These are phyloP conservation scores for Lampris incognitus DNA, from an alignment of 2,113 vertebrate genomes.

Conservation along the genomic window DNA sequence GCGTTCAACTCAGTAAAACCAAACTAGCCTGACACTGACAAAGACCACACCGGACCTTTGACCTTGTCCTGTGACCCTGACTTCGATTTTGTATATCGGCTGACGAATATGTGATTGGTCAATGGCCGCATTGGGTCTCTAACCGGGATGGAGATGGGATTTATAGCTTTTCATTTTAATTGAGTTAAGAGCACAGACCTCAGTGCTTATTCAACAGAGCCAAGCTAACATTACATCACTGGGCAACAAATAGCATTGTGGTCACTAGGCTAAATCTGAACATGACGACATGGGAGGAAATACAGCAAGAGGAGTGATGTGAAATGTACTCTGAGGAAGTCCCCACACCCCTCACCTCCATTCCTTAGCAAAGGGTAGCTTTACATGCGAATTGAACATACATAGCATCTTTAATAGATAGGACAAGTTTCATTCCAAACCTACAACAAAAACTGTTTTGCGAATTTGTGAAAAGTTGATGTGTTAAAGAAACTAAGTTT, in stretches of 20 bases:
- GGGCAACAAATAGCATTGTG: constrained; percentile 59
- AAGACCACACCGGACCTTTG: constrained; percentile 86
- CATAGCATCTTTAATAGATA: constrained; percentile 8
- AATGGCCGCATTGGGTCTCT: constrained; percentile 80
- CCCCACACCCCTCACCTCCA: neutral
- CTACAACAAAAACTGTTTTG: neutral
- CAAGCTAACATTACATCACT: constrained; percentile 75
- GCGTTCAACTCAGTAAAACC: constrained; percentile 79
- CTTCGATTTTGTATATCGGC: constrained; percentile 84
- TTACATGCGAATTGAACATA: constrained; percentile 29
- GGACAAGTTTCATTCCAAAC: neutral
- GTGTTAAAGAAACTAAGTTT: neutral
- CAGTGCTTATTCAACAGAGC: constrained; percentile 48
- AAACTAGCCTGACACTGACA: constrained; percentile 80
- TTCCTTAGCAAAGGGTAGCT: neutral
- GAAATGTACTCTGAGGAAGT: constrained; percentile 39
- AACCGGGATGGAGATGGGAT: constrained; percentile 86
- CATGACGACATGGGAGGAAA: constrained; percentile 66
- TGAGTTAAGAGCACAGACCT: constrained; percentile 77
- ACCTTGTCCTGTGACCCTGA: constrained; percentile 84
- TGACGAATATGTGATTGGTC: constrained; percentile 89
- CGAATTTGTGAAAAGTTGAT: neutral
- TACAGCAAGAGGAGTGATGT: constrained; percentile 43
- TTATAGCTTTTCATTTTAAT: constrained; percentile 89
- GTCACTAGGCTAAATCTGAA: constrained; percentile 65